phyloP scores from a whole-genome alignment of 1,140 invertebrate species.

The Neodiprion pinetum region DNA sequence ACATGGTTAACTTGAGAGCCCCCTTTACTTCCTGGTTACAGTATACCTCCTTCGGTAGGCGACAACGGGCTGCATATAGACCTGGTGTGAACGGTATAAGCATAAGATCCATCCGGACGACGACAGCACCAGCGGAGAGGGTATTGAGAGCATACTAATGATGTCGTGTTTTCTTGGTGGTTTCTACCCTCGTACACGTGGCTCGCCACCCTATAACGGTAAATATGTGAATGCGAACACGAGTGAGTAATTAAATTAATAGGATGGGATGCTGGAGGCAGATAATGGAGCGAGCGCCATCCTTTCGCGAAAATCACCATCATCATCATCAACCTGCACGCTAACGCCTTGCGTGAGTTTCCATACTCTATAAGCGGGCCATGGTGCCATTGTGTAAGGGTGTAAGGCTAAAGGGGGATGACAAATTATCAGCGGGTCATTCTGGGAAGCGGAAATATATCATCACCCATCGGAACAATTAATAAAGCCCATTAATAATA shows the following conservation, averaged over 20 bases:
- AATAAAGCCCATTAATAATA: too few species aligned
- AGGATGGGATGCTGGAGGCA: neutral
- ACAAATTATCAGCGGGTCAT: too few species aligned
- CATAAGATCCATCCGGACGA: too few species aligned
- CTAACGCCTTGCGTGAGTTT: too few species aligned
- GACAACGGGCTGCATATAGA: neutral
- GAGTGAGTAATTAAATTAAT: constrained; percentile 8
- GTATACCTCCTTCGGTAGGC: neutral
- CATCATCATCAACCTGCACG: too few species aligned
- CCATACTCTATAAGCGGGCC: too few species aligned
- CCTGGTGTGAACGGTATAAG: too few species aligned
- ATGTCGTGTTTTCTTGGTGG: neutral
- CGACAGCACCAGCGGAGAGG: neutral
- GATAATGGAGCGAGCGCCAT: neutral
- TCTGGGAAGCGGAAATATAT: too few species aligned
- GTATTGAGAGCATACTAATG: neutral
- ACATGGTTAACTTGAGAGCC: neutral
- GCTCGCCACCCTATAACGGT: neutral
- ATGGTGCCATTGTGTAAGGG: too few species aligned
- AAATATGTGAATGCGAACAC: constrained; percentile 4
- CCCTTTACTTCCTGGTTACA: neutral
- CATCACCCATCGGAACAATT: too few species aligned
- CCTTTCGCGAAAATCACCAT: neutral
- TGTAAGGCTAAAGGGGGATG: too few species aligned
- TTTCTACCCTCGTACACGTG: neutral